Percentiles rank a stretch among this genome's conserved stretches.
phyloP scores from a whole-genome alignment of 1,140 invertebrate genomes.

The Drosophila azteca region DNA sequence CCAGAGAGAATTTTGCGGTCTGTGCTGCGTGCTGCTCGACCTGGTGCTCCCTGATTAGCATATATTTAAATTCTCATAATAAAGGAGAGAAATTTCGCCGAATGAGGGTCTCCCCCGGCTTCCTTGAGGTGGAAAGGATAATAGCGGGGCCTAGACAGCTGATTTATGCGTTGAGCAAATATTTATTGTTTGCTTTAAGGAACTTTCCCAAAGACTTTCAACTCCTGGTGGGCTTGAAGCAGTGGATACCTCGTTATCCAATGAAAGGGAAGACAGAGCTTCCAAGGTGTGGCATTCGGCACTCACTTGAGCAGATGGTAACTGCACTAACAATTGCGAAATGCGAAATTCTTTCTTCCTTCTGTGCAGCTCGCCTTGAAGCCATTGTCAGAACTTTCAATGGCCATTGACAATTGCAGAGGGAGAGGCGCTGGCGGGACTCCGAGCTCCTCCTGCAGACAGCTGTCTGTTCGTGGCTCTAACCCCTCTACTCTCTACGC shows the following conservation, averaged over 20 bases:
- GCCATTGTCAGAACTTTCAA: constrained; percentile 67
- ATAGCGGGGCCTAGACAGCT: constrained; percentile 65
- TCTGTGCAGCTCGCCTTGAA: constrained; percentile 20
- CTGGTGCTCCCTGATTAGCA: constrained; percentile 40
- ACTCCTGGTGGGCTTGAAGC: constrained; percentile 10
- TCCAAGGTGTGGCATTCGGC: constrained; percentile 27
- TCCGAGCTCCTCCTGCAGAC: constrained; percentile 11
- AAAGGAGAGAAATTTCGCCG: constrained; percentile 47
- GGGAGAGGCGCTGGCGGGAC: constrained; percentile 3
- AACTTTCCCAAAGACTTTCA: constrained; percentile 40
- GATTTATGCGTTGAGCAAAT: constrained; percentile 71
- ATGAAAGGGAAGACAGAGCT: neutral
- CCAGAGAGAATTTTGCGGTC: constrained; percentile 21
- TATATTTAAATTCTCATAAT: constrained; percentile 72
- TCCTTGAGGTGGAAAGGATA: constrained; percentile 55
- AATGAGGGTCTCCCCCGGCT: neutral
- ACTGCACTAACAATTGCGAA: constrained; percentile 59
- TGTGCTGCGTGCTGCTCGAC: constrained; percentile 15
- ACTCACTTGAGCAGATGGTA: constrained; percentile 52
- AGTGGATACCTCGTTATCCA: constrained; percentile 33
- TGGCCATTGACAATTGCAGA: constrained; percentile 63
- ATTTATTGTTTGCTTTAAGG: constrained; percentile 60
- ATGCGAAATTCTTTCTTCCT: constrained; percentile 46
- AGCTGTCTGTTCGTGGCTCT: constrained; percentile 12
- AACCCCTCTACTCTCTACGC: constrained; percentile 31